Evolutionary conservation across 2,888 invertebrate species (phyloP).

Genomic region (Drosophila gaucha): DNA sequence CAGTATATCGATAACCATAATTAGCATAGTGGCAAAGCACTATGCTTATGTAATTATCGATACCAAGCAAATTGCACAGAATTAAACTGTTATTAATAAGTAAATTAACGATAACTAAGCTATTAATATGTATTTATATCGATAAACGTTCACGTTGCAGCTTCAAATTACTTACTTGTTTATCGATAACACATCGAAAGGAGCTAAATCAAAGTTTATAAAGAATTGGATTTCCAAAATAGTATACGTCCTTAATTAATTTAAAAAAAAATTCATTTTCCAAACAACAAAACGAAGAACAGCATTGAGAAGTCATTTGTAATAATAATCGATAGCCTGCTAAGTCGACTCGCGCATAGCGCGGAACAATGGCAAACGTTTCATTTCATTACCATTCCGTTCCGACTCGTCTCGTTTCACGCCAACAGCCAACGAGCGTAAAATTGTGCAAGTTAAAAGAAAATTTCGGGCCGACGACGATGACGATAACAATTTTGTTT

Average conservation of each 20-base stretch:
- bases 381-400: slow-evolving; percentile 36
- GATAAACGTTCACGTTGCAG: background rate
- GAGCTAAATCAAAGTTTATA: background rate
- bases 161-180: too few relatives aligned
- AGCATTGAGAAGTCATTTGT: background rate
- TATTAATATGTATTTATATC: background rate
- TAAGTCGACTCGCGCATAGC: background rate
- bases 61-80: too few relatives aligned
- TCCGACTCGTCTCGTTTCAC: slow-evolving; percentile 32
- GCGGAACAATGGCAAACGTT: slow-evolving; percentile 8
- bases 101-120: background rate
- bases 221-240: too few relatives aligned
- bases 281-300: background rate
- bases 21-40: background rate
- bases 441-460: slow-evolving; percentile 68
- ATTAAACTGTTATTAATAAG: background rate
- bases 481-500: slow-evolving; percentile 29
- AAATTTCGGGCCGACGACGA: slow-evolving; percentile 30
- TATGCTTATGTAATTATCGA: background rate
- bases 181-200: background rate
- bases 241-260: too few relatives aligned
- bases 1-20: slow-evolving; percentile 2
- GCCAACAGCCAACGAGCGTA: slow-evolving; percentile 60
- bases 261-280: too few relatives aligned
- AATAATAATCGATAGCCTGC: slow-evolving; percentile 31